These are phyloP conservation scores for Mico argentatus DNA, from an alignment of 2,797 vertebrate genomes.

Conservation along the genomic window DNA sequence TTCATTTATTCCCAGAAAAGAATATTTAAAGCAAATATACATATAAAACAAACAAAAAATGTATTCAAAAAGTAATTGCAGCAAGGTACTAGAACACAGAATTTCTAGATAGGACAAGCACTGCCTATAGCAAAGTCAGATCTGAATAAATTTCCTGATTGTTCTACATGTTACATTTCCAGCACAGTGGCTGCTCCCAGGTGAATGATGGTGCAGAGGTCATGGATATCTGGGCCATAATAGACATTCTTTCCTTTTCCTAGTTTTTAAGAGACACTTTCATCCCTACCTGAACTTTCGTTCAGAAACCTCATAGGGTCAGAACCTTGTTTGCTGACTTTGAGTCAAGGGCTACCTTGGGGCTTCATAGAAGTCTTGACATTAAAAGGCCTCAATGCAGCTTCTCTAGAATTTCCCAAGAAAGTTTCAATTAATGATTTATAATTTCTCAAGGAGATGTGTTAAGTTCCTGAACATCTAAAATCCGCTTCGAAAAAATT, in stretches of 20 bases:
- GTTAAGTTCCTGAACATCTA: background rate
- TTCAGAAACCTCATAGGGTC: background rate
- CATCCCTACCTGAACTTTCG: background rate
- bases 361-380: background rate
- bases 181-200: background rate
- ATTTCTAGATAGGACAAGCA: background rate
- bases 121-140: background rate
- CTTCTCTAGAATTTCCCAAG: background rate
- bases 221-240: background rate
- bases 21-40: background rate
- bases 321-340: background rate
- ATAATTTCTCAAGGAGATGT: background rate
- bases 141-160: background rate
- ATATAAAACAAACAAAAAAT: background rate
- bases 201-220: background rate
- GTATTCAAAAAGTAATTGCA: background rate
- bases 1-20: background rate
- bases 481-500: background rate
- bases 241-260: background rate
- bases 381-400: background rate
- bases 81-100: background rate
- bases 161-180: background rate
- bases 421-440: background rate
- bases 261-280: background rate
- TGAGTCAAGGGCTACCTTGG: background rate